Base-by-base conservation (phyloP, 2,888 invertebrate species). In the Exephanes ischioxanthus region DNA sequence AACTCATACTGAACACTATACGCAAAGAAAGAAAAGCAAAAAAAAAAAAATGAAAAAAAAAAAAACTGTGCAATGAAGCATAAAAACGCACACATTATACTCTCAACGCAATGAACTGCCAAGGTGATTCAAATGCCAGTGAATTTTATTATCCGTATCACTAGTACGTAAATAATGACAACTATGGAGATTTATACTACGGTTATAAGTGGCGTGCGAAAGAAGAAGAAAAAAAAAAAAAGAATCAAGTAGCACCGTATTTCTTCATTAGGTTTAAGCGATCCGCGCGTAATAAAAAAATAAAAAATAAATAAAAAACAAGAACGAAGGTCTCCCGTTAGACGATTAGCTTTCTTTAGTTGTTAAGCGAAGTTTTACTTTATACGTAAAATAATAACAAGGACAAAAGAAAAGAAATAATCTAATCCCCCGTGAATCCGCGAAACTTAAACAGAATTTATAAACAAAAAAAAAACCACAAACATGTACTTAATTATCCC, bases 71-170 rank as follows among this genome's bases (percentile, higher is more conserved):
- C 83, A 85, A 85, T 88, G 87, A 89, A 87, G 91, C 91, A 90
- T 85, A 82, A 92, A 93, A 92, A 90, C 93, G 93, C 93, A 93
- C 93, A 93, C 90, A 90, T 91, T 91, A 90, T 92, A 92, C 90
- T 93, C 92, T 92, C 91, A 89, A 93, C 91, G 93, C 92, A 92
- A 93, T 91, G 93, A 93, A 94, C 94, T 94, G 93, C 94, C 94
- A 94, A 92, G 92, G 92, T 92, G 92, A 93, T 94, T 92, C 91
- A 93, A 92, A 92, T 94, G 94, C 94, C 94, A 93, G 93, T 92
- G 94, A 93, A 94, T 94, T 94, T 94, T 93, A 92, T 93, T 93
- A 93, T 94, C 90, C 90, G 92, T 93, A 94, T 93, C 93, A 93
- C 91, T 93, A 94, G 93, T 92, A 92, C 89, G 87, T 90, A 88